Percentiles rank a stretch among this genome's conserved stretches.
Evolutionary conservation across 2,113 vertebrate genomes (phyloP).

Genomic region (Lutjanus erythropterus): DNA sequence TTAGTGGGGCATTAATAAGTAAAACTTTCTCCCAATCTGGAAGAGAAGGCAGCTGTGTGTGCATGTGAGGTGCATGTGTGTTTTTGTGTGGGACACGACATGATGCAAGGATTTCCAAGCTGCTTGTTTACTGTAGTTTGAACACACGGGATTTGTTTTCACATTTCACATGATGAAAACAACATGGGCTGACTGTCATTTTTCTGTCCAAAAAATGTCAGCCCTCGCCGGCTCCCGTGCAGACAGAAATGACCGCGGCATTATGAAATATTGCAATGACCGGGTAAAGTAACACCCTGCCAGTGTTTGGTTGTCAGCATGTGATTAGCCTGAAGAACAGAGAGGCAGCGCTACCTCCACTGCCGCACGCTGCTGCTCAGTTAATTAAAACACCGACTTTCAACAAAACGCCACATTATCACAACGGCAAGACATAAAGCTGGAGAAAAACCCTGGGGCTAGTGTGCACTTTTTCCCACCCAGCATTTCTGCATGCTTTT

Average conservation of each 20-base stretch:
- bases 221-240: neutral
- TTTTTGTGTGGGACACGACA: neutral
- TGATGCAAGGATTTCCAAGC: conserved; percentile 73
- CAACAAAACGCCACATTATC: conserved; percentile 73
- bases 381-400: conserved; percentile 77
- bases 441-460: conserved; percentile 54
- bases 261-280: conserved; percentile 33
- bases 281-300: conserved; percentile 40
- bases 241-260: conserved; percentile 2
- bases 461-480: conserved; percentile 22
- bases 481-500: conserved; percentile 30
- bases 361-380: conserved; percentile 41
- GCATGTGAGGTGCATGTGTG: conserved; percentile 5
- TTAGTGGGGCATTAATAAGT: conserved; percentile 58
- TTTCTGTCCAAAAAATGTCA: conserved; percentile 15
- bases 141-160: conserved; percentile 5
- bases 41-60: neutral
- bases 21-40: conserved; percentile 45
- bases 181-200: neutral
- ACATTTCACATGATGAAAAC: conserved; percentile 37
- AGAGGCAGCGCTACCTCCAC: conserved; percentile 38
- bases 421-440: conserved; percentile 58
- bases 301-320: conserved; percentile 41
- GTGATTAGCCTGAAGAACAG: conserved; percentile 60
- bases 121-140: conserved; percentile 48